phyloP scores from a whole-genome alignment of 2,113 vertebrate species.

The Nesogale talazaci region DNA sequence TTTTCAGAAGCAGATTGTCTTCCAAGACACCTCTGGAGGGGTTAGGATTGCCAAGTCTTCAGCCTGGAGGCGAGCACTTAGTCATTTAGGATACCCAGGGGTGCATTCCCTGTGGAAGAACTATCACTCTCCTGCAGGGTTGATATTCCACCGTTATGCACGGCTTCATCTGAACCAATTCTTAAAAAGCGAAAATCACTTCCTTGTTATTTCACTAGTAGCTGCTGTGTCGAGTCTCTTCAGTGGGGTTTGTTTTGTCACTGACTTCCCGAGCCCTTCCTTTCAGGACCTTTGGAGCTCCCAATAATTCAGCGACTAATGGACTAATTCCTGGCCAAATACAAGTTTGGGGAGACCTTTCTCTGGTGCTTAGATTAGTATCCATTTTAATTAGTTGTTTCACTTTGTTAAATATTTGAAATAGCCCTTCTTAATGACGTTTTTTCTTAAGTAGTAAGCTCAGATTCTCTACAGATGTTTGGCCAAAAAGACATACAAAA shows the following conservation, averaged over 20 bases:
- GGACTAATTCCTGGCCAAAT: background rate
- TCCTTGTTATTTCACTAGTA: background rate
- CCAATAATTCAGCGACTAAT: background rate
- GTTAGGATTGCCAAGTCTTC: background rate
- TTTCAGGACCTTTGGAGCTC: background rate
- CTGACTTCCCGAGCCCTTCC: background rate
- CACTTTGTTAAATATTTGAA: conserved; percentile 45
- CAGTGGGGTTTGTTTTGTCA: background rate
- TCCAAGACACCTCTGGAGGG: background rate
- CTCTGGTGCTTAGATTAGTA: background rate
- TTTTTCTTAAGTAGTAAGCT: background rate
- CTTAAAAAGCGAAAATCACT: background rate
- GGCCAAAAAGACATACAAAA: conserved; percentile 4
- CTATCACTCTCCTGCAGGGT: background rate
- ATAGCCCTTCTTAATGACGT: background rate
- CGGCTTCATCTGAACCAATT: background rate
- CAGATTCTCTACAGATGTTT: background rate
- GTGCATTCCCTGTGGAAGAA: background rate
- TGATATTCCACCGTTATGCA: background rate
- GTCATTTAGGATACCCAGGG: background rate
- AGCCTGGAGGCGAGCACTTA: background rate
- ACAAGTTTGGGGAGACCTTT: background rate
- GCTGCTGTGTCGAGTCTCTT: background rate
- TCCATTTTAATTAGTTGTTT: background rate
- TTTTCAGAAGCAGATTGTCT: background rate